Evolutionary conservation across 2,888 invertebrate species (phyloP).

Genomic region (Biston stratarius): DNA sequence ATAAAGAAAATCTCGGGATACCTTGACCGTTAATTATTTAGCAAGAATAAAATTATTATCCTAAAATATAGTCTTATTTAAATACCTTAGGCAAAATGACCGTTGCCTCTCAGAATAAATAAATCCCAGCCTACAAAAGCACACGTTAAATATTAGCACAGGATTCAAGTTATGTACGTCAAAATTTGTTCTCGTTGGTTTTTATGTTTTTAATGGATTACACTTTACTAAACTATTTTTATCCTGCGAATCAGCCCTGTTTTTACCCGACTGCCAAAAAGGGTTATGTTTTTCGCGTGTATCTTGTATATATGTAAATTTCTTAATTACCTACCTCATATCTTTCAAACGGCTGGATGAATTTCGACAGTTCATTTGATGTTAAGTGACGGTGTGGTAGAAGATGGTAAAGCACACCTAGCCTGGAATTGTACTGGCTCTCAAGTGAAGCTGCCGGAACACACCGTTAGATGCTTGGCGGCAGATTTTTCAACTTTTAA

Average conservation of each 20-base stretch:
- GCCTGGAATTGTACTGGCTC: too few relatives aligned
- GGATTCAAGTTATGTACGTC: constrained; percentile 39
- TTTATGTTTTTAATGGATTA: constrained; percentile 33
- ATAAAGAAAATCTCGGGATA: background rate
- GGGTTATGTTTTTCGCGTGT: too few relatives aligned
- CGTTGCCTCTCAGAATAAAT: constrained; percentile 44
- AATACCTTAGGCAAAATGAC: constrained; percentile 20
- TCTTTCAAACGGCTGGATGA: too few relatives aligned
- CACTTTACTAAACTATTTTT: background rate
- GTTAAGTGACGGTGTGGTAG: too few relatives aligned
- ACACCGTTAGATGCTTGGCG: too few relatives aligned
- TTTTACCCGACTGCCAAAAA: too few relatives aligned
- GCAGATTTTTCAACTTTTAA: too few relatives aligned
- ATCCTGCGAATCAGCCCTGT: background rate
- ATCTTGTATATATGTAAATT: too few relatives aligned
- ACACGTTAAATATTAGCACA: constrained; percentile 56
- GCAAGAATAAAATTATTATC: constrained; percentile 9
- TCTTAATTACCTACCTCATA: too few relatives aligned
- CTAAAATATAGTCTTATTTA: constrained; percentile 20
- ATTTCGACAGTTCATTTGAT: too few relatives aligned
- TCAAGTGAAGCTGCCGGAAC: too few relatives aligned
- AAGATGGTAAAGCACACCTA: too few relatives aligned
- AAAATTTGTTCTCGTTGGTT: constrained; percentile 36
- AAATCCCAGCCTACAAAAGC: constrained; percentile 42
- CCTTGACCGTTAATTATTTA: constrained; percentile 5